Evolutionary conservation across 2,113 vertebrate species (phyloP), one percentile per base, ranked within the genome.

Genomic region (Axis porcinus): DNA sequence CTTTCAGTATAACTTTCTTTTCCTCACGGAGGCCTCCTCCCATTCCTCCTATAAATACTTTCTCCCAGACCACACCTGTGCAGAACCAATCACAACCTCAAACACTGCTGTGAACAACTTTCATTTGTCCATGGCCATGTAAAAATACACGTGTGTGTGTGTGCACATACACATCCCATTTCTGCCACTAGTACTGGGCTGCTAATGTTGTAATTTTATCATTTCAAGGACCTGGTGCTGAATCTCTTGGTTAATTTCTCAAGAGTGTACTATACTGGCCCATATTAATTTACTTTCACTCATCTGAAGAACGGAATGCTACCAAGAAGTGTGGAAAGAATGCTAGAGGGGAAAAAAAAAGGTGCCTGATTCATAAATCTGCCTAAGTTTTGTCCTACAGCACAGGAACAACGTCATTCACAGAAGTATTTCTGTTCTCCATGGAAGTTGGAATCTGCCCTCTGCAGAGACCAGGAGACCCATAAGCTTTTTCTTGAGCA

Each of bases 211-310:
- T 30, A 45, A 52, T 64, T 83, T 81, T 28, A 97, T 50, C 52
- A 92, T 90, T 95, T 91, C 83, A 96, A 96, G 89, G 47, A 97
- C 70, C 33, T n/a, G 33, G n/a, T 86, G 30, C 16, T 50, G 25
- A 96, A 76, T 30, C 89, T 95, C 50, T 67, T 40, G 5, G 33
- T 62, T 89, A 19, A 88, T 64, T 92, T 94, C 54, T 67, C 87
- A 96, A 50, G 15, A 90, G n/a, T 92, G 30, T 30, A 94, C 58
- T 81, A 87, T 36, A 45, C 52, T 87, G 52, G 50, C 43, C 30
- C n/a, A 14, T 50, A 91, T n/a, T 43, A 55, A 33, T 55, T 28
- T 6, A 89, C 43, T 93, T 94, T 40, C 25, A 85, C 3, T 78
- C 55, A 87, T 52, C 7, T 10, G 9, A 62, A 28, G 4, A 86